Base-by-base conservation (phyloP, 1,140 invertebrate genomes). In the Drosophila pallidifrons region DNA sequence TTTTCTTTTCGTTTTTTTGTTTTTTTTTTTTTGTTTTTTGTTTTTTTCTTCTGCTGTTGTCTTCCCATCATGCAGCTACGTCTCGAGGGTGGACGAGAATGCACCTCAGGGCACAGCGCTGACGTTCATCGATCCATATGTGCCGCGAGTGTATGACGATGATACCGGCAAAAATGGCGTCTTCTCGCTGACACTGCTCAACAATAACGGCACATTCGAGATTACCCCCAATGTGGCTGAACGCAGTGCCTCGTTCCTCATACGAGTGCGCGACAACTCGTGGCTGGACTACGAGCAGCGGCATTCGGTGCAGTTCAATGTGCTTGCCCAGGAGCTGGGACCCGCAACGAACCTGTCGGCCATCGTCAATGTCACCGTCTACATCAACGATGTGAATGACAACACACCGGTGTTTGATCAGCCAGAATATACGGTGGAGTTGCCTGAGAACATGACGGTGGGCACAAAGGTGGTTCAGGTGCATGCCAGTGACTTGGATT, bases 311-410 rank as follows among this genome's bases (percentile, higher is more conserved):
- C 93, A 94, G 54, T 96, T 96, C 91, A 95, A 94, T 93, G 96
- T 98, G 64, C 93, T 96, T 38, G 97, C 96, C 25, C 95, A 96
- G 93, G 96, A 98, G 93, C 92, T 97, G 38, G 95, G 95, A 38
- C 95, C 96, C 61, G 94, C 94, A 49, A 96, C 95, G 7, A 96
- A 96, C 92, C 93, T 96, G 49, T 96, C 96, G 15, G 94, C 95
- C 1, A 94, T 93, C 43, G 95, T 96, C 0, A 95, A 96, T 66
- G 95, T 98, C 0, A 96, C 95, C 0, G 96, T 99, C 1, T 95
- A 96, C 82, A 93, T 99, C 13, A 95, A 96, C 65, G 98, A 99
- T 92, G 94, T 97, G 2, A 99, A 99, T 88, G 98, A 99, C 87
- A 98, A 98, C 93, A 93, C 95, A 3, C 98, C 98, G 0, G 93